phyloP scores from a whole-genome alignment of 2,888 invertebrate genomes.

The Brachypterus glaber region DNA sequence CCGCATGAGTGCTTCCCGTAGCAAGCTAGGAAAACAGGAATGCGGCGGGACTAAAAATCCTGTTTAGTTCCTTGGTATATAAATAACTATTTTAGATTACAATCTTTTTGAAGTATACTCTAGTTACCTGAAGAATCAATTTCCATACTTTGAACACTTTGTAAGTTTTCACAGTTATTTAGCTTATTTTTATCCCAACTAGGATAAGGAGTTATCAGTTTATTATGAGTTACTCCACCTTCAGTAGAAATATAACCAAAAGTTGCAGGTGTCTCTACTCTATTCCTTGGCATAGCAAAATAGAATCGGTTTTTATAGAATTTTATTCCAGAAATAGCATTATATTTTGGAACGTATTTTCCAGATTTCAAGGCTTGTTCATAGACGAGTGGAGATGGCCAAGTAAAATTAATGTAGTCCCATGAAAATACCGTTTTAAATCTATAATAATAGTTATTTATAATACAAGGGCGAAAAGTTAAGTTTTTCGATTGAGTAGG shows the following conservation, averaged over 20 bases:
- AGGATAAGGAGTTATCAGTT: slow-evolving; percentile 55
- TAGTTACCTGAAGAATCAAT: too few relatives aligned
- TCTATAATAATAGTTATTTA: too few relatives aligned
- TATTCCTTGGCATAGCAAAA: slow-evolving; percentile 55
- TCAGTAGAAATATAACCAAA: slow-evolving; percentile 45
- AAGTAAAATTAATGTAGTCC: slow-evolving; percentile 56
- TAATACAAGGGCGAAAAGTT: too few relatives aligned
- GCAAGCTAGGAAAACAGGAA: too few relatives aligned
- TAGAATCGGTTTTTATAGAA: slow-evolving; percentile 56
- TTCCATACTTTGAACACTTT: slow-evolving; percentile 63
- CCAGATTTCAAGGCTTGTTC: slow-evolving; percentile 46
- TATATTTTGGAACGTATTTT: slow-evolving; percentile 55
- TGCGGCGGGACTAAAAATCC: too few relatives aligned
- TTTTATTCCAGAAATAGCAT: slow-evolving; percentile 57
- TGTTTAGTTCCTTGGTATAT: too few relatives aligned
- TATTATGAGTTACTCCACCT: slow-evolving; percentile 32
- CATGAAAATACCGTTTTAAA: slow-evolving; percentile 48
- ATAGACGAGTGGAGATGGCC: slow-evolving; percentile 49
- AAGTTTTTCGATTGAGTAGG: too few relatives aligned
- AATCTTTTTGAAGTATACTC: too few relatives aligned
- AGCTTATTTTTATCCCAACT: slow-evolving; percentile 53
- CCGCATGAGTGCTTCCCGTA: too few relatives aligned
- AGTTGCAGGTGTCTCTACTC: slow-evolving; percentile 58
- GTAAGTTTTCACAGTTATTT: slow-evolving; percentile 52
- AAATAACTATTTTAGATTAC: too few relatives aligned